Evolutionary conservation across 2,113 vertebrate species (phyloP).

Genomic region (Forbesichthys papilliferus): DNA sequence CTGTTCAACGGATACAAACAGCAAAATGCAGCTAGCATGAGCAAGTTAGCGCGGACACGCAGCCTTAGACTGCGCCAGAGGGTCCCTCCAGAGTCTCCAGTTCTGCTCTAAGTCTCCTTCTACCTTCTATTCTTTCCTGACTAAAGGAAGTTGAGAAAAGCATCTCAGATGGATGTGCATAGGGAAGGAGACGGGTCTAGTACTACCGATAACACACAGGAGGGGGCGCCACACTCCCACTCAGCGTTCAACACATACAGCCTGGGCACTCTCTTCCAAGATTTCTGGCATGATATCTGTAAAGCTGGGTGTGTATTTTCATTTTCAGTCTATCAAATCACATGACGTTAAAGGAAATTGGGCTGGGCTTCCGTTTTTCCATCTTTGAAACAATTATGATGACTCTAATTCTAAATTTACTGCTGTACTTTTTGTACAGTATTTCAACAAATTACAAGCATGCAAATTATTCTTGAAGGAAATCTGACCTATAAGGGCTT

Average conservation of each 20-base stretch:
- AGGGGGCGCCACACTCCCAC: conserved; percentile 86
- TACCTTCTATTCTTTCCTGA: conserved; percentile 84
- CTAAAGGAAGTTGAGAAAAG: conserved; percentile 99
- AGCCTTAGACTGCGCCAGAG: not conserved
- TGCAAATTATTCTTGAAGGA: not conserved
- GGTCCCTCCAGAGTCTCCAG: conserved; percentile 11
- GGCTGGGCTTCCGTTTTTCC: conserved; percentile 26
- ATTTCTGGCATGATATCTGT: conserved; percentile 97
- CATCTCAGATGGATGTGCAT: conserved; percentile 96
- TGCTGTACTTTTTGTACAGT: not conserved
- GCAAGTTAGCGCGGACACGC: conserved; percentile 19
- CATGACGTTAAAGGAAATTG: conserved; percentile 6
- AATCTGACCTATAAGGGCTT: not conserved
- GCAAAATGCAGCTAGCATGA: not conserved
- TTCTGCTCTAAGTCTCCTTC: conserved; percentile 62
- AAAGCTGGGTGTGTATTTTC: conserved; percentile 97
- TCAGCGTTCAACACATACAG: conserved; percentile 84
- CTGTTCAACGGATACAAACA: too few relatives aligned
- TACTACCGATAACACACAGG: conserved; percentile 97
- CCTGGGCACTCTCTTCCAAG: conserved; percentile 91
- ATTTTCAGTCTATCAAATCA: conserved; percentile 55
- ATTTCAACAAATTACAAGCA: not conserved
- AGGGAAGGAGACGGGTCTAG: conserved; percentile 99
- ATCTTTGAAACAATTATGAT: not conserved
- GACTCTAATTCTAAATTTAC: not conserved